Percentiles rank a stretch among this genome's conserved stretches.
Conservation (phyloP, 1,140 invertebrate species). For the Leucophenga varia region DNA sequence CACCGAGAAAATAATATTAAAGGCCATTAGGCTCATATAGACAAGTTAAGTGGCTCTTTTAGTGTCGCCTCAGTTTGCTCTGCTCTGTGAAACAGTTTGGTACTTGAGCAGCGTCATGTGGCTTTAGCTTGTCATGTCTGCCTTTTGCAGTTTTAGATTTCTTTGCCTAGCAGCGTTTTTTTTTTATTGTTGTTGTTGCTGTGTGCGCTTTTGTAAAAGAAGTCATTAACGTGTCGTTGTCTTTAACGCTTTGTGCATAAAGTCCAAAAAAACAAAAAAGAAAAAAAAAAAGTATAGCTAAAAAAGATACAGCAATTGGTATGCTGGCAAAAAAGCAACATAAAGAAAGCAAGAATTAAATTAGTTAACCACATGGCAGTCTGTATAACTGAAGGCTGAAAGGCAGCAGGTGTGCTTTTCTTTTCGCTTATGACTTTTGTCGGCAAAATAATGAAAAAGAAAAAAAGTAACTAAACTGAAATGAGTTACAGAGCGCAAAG, state of each 20-base stretch:
- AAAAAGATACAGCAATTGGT: no score
- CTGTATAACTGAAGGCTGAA: no score
- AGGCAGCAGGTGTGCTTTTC: no score
- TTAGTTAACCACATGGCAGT: constrained; percentile 53
- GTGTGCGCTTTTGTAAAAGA: constrained; percentile 46
- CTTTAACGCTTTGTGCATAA: constrained; percentile 37
- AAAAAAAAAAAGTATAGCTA: constrained; percentile 7
- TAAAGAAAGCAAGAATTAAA: constrained; percentile 32
- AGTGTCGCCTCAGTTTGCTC: no score
- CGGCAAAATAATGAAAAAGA: constrained; percentile 4
- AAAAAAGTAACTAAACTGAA: background rate
- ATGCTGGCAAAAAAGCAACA: no score
- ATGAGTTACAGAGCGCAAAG: constrained; percentile 2
- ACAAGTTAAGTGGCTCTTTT: constrained; percentile 54
- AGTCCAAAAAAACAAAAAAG: background rate
- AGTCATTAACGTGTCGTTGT: constrained; percentile 54
- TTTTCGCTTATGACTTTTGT: constrained; percentile 11
- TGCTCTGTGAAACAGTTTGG: no score
- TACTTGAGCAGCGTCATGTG: no score
- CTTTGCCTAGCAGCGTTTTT: no score
- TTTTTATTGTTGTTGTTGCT: constrained; percentile 12
- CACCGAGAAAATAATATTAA: constrained; percentile 51
- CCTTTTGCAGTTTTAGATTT: no score
- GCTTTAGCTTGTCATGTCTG: no score
- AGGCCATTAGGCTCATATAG: constrained; percentile 55